A percentile compares a stretch with the other conserved stretches of the same genome.
These are phyloP conservation scores for Vannuccia rotundouncinata DNA, from an alignment of 2,888 invertebrate species.

Conservation along the genomic window DNA sequence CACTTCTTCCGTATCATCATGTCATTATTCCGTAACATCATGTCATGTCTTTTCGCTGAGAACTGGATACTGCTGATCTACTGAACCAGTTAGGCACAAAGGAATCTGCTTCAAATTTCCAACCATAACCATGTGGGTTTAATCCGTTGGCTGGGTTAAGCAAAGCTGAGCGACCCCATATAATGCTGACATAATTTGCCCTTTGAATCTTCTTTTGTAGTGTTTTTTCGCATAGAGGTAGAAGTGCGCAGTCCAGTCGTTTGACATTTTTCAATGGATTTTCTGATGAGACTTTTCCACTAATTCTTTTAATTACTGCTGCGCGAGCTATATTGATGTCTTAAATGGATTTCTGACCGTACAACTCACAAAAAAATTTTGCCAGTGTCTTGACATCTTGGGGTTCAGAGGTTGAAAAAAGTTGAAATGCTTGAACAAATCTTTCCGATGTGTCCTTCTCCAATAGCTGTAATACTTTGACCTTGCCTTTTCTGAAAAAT, in stretches of 20 bases:
- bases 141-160: not conserved
- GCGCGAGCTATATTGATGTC: constrained; percentile 33
- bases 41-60: not conserved
- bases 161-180: constrained; percentile 28
- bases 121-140: not conserved
- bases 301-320: constrained; percentile 32
- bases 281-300: constrained; percentile 29
- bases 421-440: constrained; percentile 24
- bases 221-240: constrained; percentile 33
- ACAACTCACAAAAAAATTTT: constrained; percentile 31
- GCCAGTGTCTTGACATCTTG: constrained; percentile 27
- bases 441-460: constrained; percentile 26
- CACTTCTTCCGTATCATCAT: not conserved
- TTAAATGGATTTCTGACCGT: not conserved
- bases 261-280: constrained; percentile 35
- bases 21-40: not conserved
- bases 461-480: constrained; percentile 18
- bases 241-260: constrained; percentile 33
- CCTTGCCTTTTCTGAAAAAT: constrained; percentile 35
- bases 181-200: constrained; percentile 30
- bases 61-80: not conserved
- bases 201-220: constrained; percentile 28
- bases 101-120: not conserved
- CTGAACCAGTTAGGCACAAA: not conserved
- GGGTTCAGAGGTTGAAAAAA: constrained; percentile 11